Base-by-base conservation (phyloP, 1,140 invertebrate genomes). In the Drosophila bocki region DNA sequence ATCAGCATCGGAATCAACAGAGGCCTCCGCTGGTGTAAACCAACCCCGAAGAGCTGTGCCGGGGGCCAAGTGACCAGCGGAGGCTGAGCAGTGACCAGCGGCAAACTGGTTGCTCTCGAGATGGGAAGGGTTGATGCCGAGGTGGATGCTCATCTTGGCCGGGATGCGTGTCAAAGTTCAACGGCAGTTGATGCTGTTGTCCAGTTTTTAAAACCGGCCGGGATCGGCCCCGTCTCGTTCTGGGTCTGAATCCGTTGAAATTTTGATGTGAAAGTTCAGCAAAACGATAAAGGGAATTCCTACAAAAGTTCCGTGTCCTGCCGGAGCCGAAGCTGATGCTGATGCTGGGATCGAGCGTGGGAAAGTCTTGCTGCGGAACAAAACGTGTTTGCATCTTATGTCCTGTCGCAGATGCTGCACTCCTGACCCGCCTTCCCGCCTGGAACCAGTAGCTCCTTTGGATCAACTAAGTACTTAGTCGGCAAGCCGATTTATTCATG, bases 221-320 rank as follows among this genome's bases (percentile, higher is more conserved):
- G 63, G 45, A 53, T 80, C 56, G 29, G 56, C 47, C 59, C 48
- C 33, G 47, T 67, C 41, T 39, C 19, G 32, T 84, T 79, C 50
- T 86, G 78, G 67, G 72, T 64, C 54, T 57, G 75, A 86, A 86
- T 68, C 82, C 85, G 82, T 87, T 92, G 86, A 91, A 91, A 91
- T 87, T 92, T 92, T 91, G 78, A 92, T 92, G 91, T 91, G 91
- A 92, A 92, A 92, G 82, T 92, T 92, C 90, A 87, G 70, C n/a
- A 71, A 60, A 78, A 78, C 44, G 54, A 44, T n/a, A 19, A 42
- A 67, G 74, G 53, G 69, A 91, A 70, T 80, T 85, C 32, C 70
- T 85, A 82, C 91, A 90, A 91, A 91, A 90, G 80, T 91, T 86
- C 72, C 76, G 45, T 88, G 85, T 88, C 85, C 85, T 78, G 85